phyloP scores from a whole-genome alignment of 1,140 invertebrate species.

The Gryllus bimaculatus region DNA sequence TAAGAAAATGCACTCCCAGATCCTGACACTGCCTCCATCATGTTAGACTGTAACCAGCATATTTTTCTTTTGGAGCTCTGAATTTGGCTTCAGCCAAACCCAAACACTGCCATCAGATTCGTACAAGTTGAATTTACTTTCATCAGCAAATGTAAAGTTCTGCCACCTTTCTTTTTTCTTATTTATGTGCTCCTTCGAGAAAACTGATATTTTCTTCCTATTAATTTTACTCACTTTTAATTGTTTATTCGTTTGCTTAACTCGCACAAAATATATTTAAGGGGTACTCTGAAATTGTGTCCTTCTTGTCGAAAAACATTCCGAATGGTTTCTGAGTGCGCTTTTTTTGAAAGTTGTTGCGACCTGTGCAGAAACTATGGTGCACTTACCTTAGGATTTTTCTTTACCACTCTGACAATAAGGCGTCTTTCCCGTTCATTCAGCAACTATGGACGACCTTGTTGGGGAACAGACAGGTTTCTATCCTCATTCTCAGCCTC shows the following conservation, averaged over 20 bases:
- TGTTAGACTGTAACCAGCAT: not conserved
- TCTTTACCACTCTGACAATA: too few relatives aligned
- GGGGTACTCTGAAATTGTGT: too few relatives aligned
- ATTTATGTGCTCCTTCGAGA: not conserved
- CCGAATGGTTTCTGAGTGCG: not conserved
- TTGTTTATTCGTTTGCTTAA: too few relatives aligned
- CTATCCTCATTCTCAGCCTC: too few relatives aligned
- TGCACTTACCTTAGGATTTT: too few relatives aligned
- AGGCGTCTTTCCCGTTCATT: too few relatives aligned
- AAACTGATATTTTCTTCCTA: not conserved
- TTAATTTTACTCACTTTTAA: not conserved
- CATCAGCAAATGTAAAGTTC: not conserved
- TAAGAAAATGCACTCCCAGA: not conserved
- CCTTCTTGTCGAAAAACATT: too few relatives aligned
- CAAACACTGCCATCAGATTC: not conserved
- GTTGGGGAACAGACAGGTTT: too few relatives aligned
- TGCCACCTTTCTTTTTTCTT: not conserved
- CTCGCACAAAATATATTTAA: too few relatives aligned
- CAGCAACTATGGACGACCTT: too few relatives aligned
- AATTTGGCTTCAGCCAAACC: not conserved
- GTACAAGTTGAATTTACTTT: not conserved
- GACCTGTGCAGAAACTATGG: too few relatives aligned
- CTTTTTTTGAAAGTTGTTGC: not conserved
- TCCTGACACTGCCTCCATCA: not conserved
- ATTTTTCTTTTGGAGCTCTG: not conserved